Percentiles rank a stretch among this genome's conserved stretches.
phyloP scores from a whole-genome alignment of 2,888 invertebrate genomes.

The Cosmorhoe ocellata region DNA sequence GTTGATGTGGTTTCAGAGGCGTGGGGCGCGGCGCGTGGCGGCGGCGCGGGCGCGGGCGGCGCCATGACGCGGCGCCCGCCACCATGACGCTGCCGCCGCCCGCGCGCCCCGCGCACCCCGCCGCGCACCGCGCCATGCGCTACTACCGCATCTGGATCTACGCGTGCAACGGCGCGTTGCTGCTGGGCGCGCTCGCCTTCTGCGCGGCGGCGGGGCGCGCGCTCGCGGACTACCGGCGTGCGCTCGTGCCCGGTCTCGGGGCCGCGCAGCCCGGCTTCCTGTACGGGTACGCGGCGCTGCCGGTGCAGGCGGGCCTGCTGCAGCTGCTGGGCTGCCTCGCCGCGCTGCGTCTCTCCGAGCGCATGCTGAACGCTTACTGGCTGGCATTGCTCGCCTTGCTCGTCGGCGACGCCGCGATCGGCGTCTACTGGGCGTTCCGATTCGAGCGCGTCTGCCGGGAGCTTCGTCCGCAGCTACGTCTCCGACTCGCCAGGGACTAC shows the following conservation, averaged over 20 bases:
- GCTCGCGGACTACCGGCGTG: slow-evolving; percentile 87
- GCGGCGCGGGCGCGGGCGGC: slow-evolving; percentile 81
- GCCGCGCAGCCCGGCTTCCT: slow-evolving; percentile 91
- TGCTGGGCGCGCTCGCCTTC: slow-evolving; percentile 91
- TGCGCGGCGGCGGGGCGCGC: slow-evolving; percentile 89
- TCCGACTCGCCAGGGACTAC: slow-evolving; percentile 86
- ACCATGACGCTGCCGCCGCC: slow-evolving; percentile 84
- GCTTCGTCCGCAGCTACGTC: slow-evolving; percentile 85
- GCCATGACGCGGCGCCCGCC: slow-evolving; percentile 81
- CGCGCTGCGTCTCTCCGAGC: slow-evolving; percentile 90
- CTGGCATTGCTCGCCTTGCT: slow-evolving; percentile 88
- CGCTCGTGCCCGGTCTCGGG: slow-evolving; percentile 88
- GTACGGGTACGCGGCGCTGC: slow-evolving; percentile 91
- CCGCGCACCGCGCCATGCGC: slow-evolving; percentile 85
- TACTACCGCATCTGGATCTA: slow-evolving; percentile 96
- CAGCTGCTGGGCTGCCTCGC: slow-evolving; percentile 92
- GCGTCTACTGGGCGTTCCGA: slow-evolving; percentile 92
- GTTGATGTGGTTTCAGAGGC: slow-evolving; percentile 63
- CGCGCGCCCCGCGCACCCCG: slow-evolving; percentile 78
- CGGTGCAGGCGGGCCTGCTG: slow-evolving; percentile 86
- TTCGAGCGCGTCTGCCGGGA: slow-evolving; percentile 89
- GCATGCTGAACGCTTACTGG: slow-evolving; percentile 93
- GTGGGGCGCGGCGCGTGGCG: slow-evolving; percentile 82
- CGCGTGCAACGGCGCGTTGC: slow-evolving; percentile 94
- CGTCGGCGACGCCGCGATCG: slow-evolving; percentile 92